Conservation (phyloP, 2,888 invertebrate genomes). For the Eristalinus aeneus region DNA sequence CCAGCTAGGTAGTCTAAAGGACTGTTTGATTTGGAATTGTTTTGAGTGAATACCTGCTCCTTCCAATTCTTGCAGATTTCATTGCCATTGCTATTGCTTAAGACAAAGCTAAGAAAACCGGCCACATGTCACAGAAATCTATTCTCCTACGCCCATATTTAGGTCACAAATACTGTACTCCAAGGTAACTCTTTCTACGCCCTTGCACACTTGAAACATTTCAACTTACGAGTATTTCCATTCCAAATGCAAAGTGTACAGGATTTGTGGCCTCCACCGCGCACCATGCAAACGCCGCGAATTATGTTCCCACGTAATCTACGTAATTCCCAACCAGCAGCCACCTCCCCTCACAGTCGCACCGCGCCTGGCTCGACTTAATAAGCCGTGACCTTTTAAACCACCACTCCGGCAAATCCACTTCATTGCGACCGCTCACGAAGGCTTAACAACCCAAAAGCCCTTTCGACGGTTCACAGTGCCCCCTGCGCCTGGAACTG, state of each 20-base stretch:
- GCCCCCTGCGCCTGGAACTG: constrained; percentile 26
- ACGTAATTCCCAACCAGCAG: background rate
- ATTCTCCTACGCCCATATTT: too few species aligned
- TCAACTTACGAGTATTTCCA: background rate
- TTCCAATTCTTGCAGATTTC: too few species aligned
- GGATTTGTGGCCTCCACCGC: background rate
- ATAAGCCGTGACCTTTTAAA: constrained; percentile 50
- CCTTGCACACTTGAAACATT: background rate
- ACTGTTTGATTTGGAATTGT: too few species aligned
- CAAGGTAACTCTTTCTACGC: background rate
- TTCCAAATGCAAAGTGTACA: background rate
- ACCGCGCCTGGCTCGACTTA: background rate
- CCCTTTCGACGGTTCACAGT: constrained; percentile 32
- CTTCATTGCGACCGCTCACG: constrained; percentile 35
- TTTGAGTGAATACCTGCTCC: too few species aligned
- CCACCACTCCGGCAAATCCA: background rate
- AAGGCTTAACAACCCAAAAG: constrained; percentile 40
- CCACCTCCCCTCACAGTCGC: background rate
- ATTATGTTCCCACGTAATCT: constrained; percentile 18
- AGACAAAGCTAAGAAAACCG: too few species aligned
- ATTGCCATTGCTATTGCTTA: too few species aligned
- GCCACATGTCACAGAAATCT: too few species aligned
- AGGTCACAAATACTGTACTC: background rate
- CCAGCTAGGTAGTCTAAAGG: too few species aligned
- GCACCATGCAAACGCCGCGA: background rate